Evolutionary conservation across 1,140 invertebrate species (phyloP).

Genomic region (Musca domestica): DNA sequence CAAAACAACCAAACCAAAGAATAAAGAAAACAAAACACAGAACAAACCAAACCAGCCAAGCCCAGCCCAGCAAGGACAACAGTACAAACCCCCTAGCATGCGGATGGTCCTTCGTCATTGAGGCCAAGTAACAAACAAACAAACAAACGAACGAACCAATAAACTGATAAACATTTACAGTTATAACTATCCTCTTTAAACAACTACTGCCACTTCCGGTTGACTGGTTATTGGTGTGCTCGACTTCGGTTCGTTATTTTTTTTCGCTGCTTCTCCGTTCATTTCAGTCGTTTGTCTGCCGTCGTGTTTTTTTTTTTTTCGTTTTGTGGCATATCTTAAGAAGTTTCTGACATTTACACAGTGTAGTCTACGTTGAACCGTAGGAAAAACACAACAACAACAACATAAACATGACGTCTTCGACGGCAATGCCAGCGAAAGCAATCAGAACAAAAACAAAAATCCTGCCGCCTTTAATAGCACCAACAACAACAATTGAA

Average conservation of each 20-base stretch:
- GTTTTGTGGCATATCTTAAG: neutral
- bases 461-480: no score
- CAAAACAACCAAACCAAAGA: neutral
- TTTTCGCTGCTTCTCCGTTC: neutral
- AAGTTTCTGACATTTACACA: neutral
- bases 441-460: no score
- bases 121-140: no score
- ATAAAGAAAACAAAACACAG: no score
- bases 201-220: constrained; percentile 17
- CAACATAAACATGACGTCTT: constrained; percentile 8
- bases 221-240: neutral
- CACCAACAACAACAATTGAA: no score
- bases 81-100: no score
- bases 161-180: constrained; percentile 12
- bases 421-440: neutral
- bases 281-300: neutral
- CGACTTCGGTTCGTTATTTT: neutral
- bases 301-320: neutral
- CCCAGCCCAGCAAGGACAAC: neutral
- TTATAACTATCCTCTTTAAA: constrained; percentile 11
- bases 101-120: no score
- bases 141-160: no score
- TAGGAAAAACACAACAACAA: neutral
- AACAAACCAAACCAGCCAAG: constrained; percentile 10
- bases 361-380: no score